Evolutionary conservation across 2,113 vertebrate species (phyloP), one percentile per base, ranked within the genome.

Genomic region (Thymallus thymallus): DNA sequence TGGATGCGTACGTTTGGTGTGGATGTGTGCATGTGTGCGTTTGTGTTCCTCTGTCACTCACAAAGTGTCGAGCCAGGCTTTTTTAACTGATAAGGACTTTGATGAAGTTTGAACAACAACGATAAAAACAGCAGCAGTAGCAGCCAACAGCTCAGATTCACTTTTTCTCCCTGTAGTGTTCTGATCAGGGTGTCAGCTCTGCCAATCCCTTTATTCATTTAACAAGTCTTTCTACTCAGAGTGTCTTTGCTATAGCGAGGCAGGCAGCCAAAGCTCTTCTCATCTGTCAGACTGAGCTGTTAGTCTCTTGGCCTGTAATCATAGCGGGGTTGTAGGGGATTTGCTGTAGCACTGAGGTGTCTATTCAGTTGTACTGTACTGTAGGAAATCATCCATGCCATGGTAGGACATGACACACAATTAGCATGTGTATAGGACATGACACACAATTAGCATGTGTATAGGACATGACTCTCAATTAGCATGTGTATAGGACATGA

Each of bases 171-270:
- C 81, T 78, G 2, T 69, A 77, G 61, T 80, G 80, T 86, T 84
- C 80, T 90, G 87, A 93, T 91, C 76, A 80, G 76, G 76, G 77
- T 89, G 82, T 83, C 83, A 85, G 78, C 85, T 61, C 83, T 83
- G 82, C 75, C 46, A 80, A 83, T 77, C 71, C 68, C 79, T 83
- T 84, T 60, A 48, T 89, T 89, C 89, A 74, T 74, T 58, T 75
- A 79, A 73, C 74, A 72, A 78, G 77, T 82, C 45, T 30, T 76
- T 72, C 73, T 9, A 48, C 64, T 83, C 51, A 75, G 82, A 78
- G 80, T 80, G 76, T 82, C 66, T 84, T 73, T 55, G 78, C 74
- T 73, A 71, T 56, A 71, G 74, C 71, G 78, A 75, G 16, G 48
- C 16, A 69, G 80, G 79, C 48, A 68, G 77, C 79, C 83, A 58